Conservation (phyloP, 2,888 invertebrate genomes). For the Leuctra nigra region DNA sequence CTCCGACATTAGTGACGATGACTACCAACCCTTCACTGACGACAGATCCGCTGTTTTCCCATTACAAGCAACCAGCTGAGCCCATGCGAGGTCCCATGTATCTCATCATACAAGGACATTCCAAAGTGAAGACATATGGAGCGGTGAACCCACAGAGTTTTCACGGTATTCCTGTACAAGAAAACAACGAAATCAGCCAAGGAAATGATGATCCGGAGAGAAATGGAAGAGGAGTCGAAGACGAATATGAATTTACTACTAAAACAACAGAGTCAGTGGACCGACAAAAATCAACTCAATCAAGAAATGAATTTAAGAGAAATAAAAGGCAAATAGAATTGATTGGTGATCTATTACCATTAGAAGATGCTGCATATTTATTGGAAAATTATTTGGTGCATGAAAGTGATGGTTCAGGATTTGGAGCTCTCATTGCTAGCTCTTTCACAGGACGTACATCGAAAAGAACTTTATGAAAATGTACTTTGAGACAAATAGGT, state of each 20-base stretch:
- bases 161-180: conserved; percentile 43
- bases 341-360: conserved; percentile 42
- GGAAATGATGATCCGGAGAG: not conserved
- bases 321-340: conserved; percentile 40
- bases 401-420: conserved; percentile 42
- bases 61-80: conserved; percentile 54
- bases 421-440: conserved; percentile 34
- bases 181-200: conserved; percentile 46
- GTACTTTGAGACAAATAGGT: too few species aligned
- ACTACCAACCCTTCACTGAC: conserved; percentile 48
- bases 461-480: conserved; percentile 6
- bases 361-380: conserved; percentile 40
- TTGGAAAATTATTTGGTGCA: conserved; percentile 41
- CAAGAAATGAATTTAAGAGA: conserved; percentile 27
- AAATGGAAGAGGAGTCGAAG: conserved; percentile 11
- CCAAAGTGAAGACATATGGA: conserved; percentile 78
- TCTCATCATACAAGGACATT: conserved; percentile 76
- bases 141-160: conserved; percentile 43
- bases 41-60: conserved; percentile 54
- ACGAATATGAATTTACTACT: not conserved
- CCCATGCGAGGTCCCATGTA: conserved; percentile 60
- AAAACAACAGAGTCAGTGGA: not conserved
- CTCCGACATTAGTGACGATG: conserved; percentile 40
- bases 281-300: too few species aligned
- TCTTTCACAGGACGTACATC: not conserved